These are phyloP conservation scores for Crotalus adamanteus DNA, from an alignment of 2,797 vertebrate genomes.

Conservation along the genomic window DNA sequence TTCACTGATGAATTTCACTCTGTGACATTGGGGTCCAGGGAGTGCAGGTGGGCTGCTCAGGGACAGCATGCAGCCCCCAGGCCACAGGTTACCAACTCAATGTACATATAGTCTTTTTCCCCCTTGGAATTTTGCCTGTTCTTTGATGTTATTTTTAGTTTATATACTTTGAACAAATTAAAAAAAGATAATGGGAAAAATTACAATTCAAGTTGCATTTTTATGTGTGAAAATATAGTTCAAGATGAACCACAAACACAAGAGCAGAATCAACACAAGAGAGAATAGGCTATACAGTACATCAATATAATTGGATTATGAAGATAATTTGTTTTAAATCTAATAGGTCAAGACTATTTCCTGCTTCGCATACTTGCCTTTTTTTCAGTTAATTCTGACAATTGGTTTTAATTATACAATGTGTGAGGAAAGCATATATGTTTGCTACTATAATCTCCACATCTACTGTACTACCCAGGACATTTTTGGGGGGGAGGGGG, in stretches of 20 bases:
- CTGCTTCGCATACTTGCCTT: background rate
- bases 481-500: background rate
- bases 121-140: background rate
- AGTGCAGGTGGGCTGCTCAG: background rate
- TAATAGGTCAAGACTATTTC: background rate
- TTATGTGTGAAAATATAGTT: conserved; percentile 30
- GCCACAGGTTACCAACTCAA: background rate
- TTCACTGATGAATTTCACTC: background rate
- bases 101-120: background rate
- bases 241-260: conserved; percentile 2
- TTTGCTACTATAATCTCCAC: conserved; percentile 23
- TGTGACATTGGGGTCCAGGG: background rate
- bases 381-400: conserved; percentile 31
- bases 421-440: background rate
- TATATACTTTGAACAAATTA: background rate
- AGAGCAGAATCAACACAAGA: background rate
- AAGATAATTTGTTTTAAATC: conserved; percentile 9
- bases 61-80: background rate
- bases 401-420: conserved; percentile 35
- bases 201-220: conserved; percentile 3
- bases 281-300: background rate
- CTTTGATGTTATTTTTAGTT: background rate
- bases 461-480: background rate
- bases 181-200: background rate
- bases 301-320: background rate